phyloP scores from a whole-genome alignment of 2,888 invertebrate species.

The Tethea ocularis region DNA sequence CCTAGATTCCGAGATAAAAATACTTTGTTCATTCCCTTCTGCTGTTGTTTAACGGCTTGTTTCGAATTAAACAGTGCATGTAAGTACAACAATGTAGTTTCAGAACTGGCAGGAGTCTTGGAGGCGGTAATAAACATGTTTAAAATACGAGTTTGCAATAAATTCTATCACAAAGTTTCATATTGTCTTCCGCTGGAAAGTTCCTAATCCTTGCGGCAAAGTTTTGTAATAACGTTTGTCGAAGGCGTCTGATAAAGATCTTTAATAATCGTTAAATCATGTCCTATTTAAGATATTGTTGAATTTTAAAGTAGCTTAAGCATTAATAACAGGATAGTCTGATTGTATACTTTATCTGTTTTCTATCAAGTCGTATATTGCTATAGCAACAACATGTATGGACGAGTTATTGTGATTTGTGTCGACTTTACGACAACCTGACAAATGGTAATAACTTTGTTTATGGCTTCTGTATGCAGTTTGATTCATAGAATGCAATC shows the following conservation, averaged over 20 bases:
- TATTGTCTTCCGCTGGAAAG: constrained; percentile 20
- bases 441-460: not conserved
- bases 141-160: constrained; percentile 23
- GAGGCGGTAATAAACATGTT: constrained; percentile 25
- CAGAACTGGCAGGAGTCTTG: not conserved
- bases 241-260: not conserved
- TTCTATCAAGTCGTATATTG: constrained; percentile 16
- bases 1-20: not conserved
- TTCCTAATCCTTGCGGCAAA: constrained; percentile 23
- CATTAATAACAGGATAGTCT: not conserved
- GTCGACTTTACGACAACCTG: constrained; percentile 18
- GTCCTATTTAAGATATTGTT: not conserved
- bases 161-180: constrained; percentile 18
- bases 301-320: not conserved
- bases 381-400: constrained; percentile 15
- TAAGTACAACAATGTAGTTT: constrained; percentile 2
- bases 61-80: not conserved
- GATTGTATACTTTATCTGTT: constrained; percentile 15
- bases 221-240: constrained; percentile 22
- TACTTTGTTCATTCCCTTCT: not conserved
- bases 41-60: not conserved
- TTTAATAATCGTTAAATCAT: not conserved
- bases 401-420: constrained; percentile 27
- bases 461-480: not conserved
- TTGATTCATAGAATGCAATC: constrained; percentile 1